Evolutionary conservation across 2,113 vertebrate species (phyloP), one percentile per base, ranked within the genome.

Genomic region (Scalopus aquaticus): DNA sequence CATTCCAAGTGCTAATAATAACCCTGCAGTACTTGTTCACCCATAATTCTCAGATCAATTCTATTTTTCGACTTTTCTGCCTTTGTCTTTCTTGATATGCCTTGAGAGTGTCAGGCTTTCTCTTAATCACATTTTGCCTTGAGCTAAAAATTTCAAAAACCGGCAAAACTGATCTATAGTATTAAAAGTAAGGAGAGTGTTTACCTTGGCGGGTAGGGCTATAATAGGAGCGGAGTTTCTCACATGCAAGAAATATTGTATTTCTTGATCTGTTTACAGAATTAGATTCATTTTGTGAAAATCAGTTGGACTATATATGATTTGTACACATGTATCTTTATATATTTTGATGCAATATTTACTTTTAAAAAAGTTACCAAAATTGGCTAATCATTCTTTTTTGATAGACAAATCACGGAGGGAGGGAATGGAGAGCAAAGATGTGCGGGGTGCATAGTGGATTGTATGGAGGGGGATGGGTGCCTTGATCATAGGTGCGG

Each of bases 41-140:
- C 51, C 39, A 32, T 69, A 79, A 88, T 90, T 94, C 32, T 95
- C 32, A 56, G 37, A 84, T 90, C 24, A 88, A 24, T 73, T 85
- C 28, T 77, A 64, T 90, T 93, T 80, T 88, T 70, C 28, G 72
- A 19, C 28, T 30, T 92, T 93, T 46, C 60, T 51, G 32, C 54
- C 32, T 93, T 39, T 96, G 11, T 88, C 35, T 94, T 26, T 80
- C n/a, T 93, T 87, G 37, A 78, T 74, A 81, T 67, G 80, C 76
- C 46, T 70, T 86, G 62, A 95, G n/a, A 39, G 8, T 56, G 17
- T 92, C 56, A 88, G 0, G 1, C 5, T 90, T 81, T 95, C 81
- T 88, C 42, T 93, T 90, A 78, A 95, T 92, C 54, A 90, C 88
- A 80, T 93, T 90, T 90, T 96, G 44, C 32, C 69, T 80, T 88